These are phyloP conservation scores for Anodontia alba DNA, from an alignment of 2,888 invertebrate species.

Conservation along the genomic window DNA sequence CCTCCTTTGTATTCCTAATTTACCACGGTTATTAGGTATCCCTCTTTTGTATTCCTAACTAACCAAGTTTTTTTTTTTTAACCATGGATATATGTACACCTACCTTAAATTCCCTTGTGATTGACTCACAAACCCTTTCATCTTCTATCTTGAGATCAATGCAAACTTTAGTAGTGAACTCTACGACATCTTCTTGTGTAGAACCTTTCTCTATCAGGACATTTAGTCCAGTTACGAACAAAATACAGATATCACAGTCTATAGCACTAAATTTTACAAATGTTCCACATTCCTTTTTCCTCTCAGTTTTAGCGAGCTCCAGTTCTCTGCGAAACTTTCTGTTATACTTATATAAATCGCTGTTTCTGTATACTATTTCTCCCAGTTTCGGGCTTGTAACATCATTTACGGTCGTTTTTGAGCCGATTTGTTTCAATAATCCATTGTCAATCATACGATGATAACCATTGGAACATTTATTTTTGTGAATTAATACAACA, in stretches of 20 bases:
- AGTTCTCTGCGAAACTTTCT: background rate
- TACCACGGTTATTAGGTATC: no score
- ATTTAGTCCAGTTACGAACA: slow-evolving; percentile 45
- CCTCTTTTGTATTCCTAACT: no score
- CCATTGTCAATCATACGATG: background rate
- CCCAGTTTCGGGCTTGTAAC: background rate
- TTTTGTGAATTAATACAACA: background rate
- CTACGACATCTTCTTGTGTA: slow-evolving; percentile 75
- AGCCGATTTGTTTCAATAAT: background rate
- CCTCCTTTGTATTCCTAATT: no score
- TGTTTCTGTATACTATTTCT: background rate
- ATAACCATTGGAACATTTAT: background rate
- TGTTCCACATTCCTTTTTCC: slow-evolving; percentile 21
- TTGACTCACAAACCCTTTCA: slow-evolving; percentile 94
- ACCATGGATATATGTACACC: no score
- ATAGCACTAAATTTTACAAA: slow-evolving; percentile 38
- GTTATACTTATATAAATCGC: background rate
- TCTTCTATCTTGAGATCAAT: slow-evolving; percentile 95
- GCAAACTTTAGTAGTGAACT: slow-evolving; percentile 87
- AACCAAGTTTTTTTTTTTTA: no score
- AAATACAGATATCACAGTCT: slow-evolving; percentile 63
- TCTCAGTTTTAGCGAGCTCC: background rate
- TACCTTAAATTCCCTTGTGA: slow-evolving; percentile 89
- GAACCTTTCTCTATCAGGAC: slow-evolving; percentile 45
- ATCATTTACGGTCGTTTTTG: background rate